Percentiles rank a stretch among this genome's conserved stretches.
These are phyloP conservation scores for Meandrina meandrites DNA, from an alignment of 92 coral and sea anemone species.

Conservation along the genomic window DNA sequence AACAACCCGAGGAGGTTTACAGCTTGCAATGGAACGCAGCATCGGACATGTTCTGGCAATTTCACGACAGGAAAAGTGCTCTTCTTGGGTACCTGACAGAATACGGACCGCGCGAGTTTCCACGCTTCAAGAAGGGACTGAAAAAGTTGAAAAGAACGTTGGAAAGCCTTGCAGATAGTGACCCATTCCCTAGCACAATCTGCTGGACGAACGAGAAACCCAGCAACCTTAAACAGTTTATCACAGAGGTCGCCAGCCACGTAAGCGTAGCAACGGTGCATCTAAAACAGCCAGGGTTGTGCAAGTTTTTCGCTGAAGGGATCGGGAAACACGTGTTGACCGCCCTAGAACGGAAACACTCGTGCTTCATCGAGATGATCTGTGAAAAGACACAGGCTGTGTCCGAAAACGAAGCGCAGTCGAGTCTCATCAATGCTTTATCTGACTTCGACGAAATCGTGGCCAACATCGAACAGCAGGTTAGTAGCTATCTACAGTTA, in stretches of 20 bases:
- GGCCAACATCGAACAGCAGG: neutral
- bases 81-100: constrained; percentile 6
- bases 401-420: neutral
- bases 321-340: constrained; percentile 15
- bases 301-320: constrained; percentile 16
- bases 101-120: constrained; percentile 27
- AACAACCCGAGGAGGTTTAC: constrained; percentile 13
- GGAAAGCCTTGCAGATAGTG: neutral
- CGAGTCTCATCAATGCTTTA: neutral
- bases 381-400: neutral
- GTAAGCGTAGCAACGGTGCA: constrained; percentile 23
- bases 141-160: constrained; percentile 2
- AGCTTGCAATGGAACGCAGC: constrained; percentile 27
- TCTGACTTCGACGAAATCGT: neutral
- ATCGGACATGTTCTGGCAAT: constrained; percentile 22
- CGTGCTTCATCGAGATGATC: constrained; percentile 19
- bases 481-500: neutral
- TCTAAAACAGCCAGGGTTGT: constrained; percentile 33
- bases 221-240: constrained; percentile 1
- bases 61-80: neutral
- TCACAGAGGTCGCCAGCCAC: constrained; percentile 10
- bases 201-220: neutral
- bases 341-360: neutral
- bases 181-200: neutral
- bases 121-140: constrained; percentile 16